Base-by-base conservation (phyloP, 2,888 invertebrate genomes). In the Drosophila villosipedis region DNA sequence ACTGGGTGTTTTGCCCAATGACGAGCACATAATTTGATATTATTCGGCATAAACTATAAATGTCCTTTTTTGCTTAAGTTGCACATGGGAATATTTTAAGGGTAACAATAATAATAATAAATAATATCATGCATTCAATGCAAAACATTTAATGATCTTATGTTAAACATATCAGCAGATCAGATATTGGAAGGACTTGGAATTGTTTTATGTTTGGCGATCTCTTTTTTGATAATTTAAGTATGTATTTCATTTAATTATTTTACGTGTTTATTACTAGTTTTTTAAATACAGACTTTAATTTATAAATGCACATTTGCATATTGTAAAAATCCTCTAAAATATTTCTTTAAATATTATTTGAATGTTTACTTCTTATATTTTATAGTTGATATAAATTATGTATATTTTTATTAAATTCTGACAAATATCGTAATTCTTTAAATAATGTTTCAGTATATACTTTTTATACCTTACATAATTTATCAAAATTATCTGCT, bases 21-120 rank as follows among this genome's bases (percentile, higher is more conserved):
- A 78, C 66, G 16, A 25, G 61, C 63, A 66, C 9, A 43, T 25
- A 19, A 31, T 33, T 28, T 19, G 5, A 16, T 39, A 59, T 63
- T 43, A 54, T 28, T 41, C 25, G 19, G 25, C 54, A 43, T 4
- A 30, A 50, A 50, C 43, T 28, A 25, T 43, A 33, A 59, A 43
- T 31, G 4, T 2, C 7, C 0, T 25, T 41, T 50, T 50, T 59
- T 14, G 16, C 19, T 57, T 37, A 35, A 49, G 14, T 9, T 14
- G 49, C 57, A 41, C 25, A 19, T 66, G 50, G 52, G 16, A 64
- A 67, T 10, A 52, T 16, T 67, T 47, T 28, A 1, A 5, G 43
- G 47, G 28, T 30, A 6, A 9, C 9, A 14, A n/a, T n/a, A n/a
- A n/a, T n/a, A n/a, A n/a, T n/a, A 33, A 41, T n/a, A 41, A 41